Evolutionary conservation across 2,113 vertebrate species (phyloP), one percentile per base, ranked within the genome.

Genomic region (Myotis brandtii): DNA sequence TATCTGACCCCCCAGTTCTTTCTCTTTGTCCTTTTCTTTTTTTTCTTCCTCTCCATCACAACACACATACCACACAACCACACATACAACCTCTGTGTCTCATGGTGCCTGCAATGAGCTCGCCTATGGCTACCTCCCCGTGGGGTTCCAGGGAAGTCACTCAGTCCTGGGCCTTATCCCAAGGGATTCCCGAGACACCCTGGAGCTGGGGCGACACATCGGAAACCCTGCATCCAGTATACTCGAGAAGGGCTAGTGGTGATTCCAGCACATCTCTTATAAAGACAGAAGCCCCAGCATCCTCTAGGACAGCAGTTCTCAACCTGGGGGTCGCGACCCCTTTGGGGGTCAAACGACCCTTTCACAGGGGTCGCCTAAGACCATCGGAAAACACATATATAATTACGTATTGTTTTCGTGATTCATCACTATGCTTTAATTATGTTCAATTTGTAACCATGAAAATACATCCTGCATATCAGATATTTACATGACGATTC

Each of bases 71-170:
- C 23, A 16, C 9, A 0, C 25, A 46, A 17, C 37, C 30, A 46
- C 43, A 56, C 12, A 21, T 8, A 54, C 9, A 43, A 9, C 1
- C 30, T 37, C 87, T 52, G 1, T 5, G 17, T 11, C 48, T 14
- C 18, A 18, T 5, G 6, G 43, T 6, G 56, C 67, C 70, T 56
- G 3, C 30, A 17, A 12, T 37, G 62, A 88, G 11, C 32, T 50
- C 0, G 0, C 43, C 27, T 54, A 9, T 6, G 12, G 3, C 5
- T 46, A 12, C 40, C 25, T 23, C 73, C 37, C 43, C 9, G 0
- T 5, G n/a, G 64, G 27, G 20, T 84, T 54, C 25, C 46, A 46
- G 20, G 16, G 43, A 16, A 11, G 40, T 77, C 14, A 0, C 73
- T 8, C 37, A n/a, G 76, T 67, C 84, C 34, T 21, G 40, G 43